Base-by-base conservation (phyloP, 1,140 invertebrate genomes). In the Ceratina calcarata region DNA sequence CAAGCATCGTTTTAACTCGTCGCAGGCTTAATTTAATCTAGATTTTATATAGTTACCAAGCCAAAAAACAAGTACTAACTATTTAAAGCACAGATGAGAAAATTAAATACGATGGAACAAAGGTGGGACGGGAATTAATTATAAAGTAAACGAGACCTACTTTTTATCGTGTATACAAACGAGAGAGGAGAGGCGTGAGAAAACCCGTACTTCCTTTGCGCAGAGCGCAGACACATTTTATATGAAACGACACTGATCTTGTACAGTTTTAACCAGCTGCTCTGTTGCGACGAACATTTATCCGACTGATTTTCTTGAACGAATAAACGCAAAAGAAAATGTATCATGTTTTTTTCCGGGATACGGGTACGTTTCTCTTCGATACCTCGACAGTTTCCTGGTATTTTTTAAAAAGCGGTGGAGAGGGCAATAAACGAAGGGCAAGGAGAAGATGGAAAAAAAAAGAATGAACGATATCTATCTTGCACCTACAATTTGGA, bases 41-140 rank as follows among this genome's bases (percentile, higher is more conserved):
- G 82, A 86, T 61, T 83, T 87, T 87, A 84, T 69, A 84, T 88
- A 91, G 90, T 91, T 91, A 91, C 87, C 90, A 91, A 90, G 89
- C 87, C 89, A 91, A 91, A 89, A 88, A 87, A 88, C 85, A 71
- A 67, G 8, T 89, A 89, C 76, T 89, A 84, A 89, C 76, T 89
- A 84, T 78, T 88, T 82, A 77, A 85, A 80, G 13, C 20, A 72
- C 68, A 69, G 49, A 58, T 22, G 20, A 70, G 69, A 62, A 57
- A 27, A 70, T 70, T 69, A 61, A 81, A 76, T 80, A 27, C 62
- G 2, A 12, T 49, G 61, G 15, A 65, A 62, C 15, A 77, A 75
- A 68, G 18, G 55, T 57, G n/a, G 13, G 49, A 51, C 6, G 2
- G 49, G 22, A 51, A 45, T 45, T 45, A 45, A 45, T 45, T 45